Percentiles rank a stretch among this genome's conserved stretches.
Conservation (phyloP, 2,888 invertebrate species). For the Fissipunctia ypsillon region DNA sequence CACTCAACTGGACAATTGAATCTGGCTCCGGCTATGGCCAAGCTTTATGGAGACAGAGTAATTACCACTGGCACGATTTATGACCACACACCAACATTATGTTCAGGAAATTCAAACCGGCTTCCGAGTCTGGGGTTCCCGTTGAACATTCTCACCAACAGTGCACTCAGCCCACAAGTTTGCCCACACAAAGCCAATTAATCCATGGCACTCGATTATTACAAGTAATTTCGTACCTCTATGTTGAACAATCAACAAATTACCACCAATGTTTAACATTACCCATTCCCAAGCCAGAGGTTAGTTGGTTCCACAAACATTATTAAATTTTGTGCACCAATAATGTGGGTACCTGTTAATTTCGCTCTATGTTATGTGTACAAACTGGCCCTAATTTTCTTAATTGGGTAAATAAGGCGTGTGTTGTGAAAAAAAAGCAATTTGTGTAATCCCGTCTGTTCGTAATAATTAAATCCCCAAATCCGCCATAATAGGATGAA, state of each 20-base stretch:
- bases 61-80: slow-evolving; percentile 59
- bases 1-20: slow-evolving; percentile 63
- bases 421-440: slow-evolving; percentile 19
- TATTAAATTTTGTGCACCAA: slow-evolving; percentile 66
- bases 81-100: slow-evolving; percentile 50
- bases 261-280: slow-evolving; percentile 70
- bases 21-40: slow-evolving; percentile 50
- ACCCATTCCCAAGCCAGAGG: slow-evolving; percentile 53
- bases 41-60: slow-evolving; percentile 58
- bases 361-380: slow-evolving; percentile 20
- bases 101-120: slow-evolving; percentile 46
- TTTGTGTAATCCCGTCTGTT: neutral
- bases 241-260: slow-evolving; percentile 70
- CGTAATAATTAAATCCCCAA: slow-evolving; percentile 7
- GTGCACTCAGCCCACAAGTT: slow-evolving; percentile 17
- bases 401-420: slow-evolving; percentile 43
- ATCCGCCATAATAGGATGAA: neutral
- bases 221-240: slow-evolving; percentile 63
- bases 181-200: slow-evolving; percentile 32
- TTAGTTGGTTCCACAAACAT: slow-evolving; percentile 68
- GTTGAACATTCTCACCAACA: slow-evolving; percentile 20
- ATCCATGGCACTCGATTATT: slow-evolving; percentile 36
- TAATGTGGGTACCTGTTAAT: slow-evolving; percentile 61
- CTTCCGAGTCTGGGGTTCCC: slow-evolving; percentile 8
- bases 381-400: slow-evolving; percentile 39